A percentile compares a stretch with the other conserved stretches of the same genome.
phyloP scores from a whole-genome alignment of 2,888 invertebrate species.

The Liodrosophila aerea region DNA sequence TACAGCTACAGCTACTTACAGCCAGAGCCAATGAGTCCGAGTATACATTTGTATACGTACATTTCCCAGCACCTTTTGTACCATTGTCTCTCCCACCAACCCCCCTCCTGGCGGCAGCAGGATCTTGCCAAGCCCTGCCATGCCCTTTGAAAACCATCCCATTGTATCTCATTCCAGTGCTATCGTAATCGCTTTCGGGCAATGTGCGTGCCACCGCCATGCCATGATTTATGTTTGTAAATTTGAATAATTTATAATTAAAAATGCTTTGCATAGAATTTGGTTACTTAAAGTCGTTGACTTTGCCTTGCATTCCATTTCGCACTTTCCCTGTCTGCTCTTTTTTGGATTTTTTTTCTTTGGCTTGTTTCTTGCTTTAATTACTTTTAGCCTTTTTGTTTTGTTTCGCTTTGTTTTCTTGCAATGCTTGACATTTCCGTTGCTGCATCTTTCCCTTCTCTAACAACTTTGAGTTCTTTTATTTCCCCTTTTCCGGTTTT shows the following conservation, averaged over 20 bases:
- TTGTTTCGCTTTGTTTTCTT: slow-evolving; percentile 37
- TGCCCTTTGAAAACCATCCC: slow-evolving; percentile 5
- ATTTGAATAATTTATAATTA: slow-evolving; percentile 80
- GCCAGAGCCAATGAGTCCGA: slow-evolving; percentile 42
- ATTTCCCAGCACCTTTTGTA: slow-evolving; percentile 45
- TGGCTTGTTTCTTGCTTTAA: slow-evolving; percentile 54
- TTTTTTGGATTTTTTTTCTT: slow-evolving; percentile 21
- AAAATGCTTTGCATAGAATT: slow-evolving; percentile 73
- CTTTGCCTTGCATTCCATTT: slow-evolving; percentile 48
- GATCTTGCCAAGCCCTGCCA: slow-evolving; percentile 31
- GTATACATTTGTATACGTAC: slow-evolving; percentile 16
- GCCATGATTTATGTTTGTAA: slow-evolving; percentile 77
- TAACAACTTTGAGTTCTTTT: not conserved
- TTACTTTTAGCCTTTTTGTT: slow-evolving; percentile 67
- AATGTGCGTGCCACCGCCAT: slow-evolving; percentile 59
- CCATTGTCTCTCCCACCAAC: slow-evolving; percentile 29
- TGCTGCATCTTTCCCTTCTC: slow-evolving; percentile 26
- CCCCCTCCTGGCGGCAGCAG: slow-evolving; percentile 36
- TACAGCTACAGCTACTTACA: slow-evolving; percentile 10
- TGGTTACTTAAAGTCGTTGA: slow-evolving; percentile 76
- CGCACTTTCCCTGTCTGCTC: slow-evolving; percentile 27
- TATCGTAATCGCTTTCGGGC: slow-evolving; percentile 46
- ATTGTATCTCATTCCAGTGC: slow-evolving; percentile 14
- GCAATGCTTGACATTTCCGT: slow-evolving; percentile 65
- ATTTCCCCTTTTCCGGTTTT: slow-evolving; percentile 2